phyloP scores from a whole-genome alignment of 2,888 invertebrate species.

The Protodeltote pygarga region DNA sequence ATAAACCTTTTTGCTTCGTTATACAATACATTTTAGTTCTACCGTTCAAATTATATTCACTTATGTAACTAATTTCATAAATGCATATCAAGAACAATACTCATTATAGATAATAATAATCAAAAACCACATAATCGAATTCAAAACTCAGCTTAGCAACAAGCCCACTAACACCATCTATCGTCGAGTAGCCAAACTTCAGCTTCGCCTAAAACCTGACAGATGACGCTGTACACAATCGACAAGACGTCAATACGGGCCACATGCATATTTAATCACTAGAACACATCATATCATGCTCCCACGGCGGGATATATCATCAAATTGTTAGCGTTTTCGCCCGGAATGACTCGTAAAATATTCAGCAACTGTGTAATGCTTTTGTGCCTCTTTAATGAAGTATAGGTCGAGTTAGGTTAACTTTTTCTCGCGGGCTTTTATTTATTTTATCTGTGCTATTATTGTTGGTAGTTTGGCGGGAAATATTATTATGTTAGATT shows the following conservation, averaged over 20 bases:
- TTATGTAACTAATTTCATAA: too few relatives aligned
- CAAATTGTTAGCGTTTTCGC: constrained; percentile 74
- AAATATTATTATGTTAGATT: constrained; percentile 25
- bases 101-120: constrained; percentile 5
- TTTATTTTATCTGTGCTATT: constrained; percentile 48
- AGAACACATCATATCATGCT: constrained; percentile 71
- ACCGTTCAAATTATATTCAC: too few relatives aligned
- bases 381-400: constrained; percentile 81
- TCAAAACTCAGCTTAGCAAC: constrained; percentile 21
- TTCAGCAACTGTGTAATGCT: constrained; percentile 78
- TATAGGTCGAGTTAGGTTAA: constrained; percentile 58
- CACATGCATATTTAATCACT: constrained; percentile 75
- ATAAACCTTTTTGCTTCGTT: background rate
- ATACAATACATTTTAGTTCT: too few relatives aligned
- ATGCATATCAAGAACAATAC: too few relatives aligned
- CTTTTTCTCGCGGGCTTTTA: constrained; percentile 48
- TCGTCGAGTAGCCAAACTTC: constrained; percentile 50
- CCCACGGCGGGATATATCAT: constrained; percentile 74
- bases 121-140: constrained; percentile 13
- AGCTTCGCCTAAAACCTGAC: constrained; percentile 26
- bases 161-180: constrained; percentile 51
- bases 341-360: constrained; percentile 80
- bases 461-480: constrained; percentile 36
- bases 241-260: constrained; percentile 71
- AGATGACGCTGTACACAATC: constrained; percentile 69